Evolutionary conservation across 2,113 vertebrate genomes (phyloP).

Genomic region (Rhegmatorhina hoffmannsi): DNA sequence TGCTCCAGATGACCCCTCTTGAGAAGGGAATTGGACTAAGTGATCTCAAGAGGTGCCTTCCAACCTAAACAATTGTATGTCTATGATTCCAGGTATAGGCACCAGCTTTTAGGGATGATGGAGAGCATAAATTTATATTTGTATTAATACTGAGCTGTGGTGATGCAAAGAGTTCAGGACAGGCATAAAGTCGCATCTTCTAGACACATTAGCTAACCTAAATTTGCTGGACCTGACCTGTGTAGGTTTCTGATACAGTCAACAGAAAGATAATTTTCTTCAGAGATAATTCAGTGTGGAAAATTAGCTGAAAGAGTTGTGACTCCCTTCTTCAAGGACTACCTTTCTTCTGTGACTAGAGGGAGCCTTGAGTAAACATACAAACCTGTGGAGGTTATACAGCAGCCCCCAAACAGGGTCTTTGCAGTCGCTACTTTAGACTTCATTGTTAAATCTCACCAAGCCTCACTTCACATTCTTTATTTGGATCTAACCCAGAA

Average conservation of each 20-base stretch:
- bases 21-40: not conserved
- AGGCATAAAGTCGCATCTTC: not conserved
- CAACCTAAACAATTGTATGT: not conserved
- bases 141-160: not conserved
- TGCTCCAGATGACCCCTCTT: not conserved
- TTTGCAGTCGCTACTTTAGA: not conserved
- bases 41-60: not conserved
- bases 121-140: not conserved
- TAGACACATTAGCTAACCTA: not conserved
- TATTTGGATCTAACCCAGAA: slow-evolving; percentile 24
- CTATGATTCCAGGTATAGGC: not conserved
- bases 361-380: not conserved
- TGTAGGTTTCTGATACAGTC: not conserved
- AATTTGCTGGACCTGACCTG: not conserved
- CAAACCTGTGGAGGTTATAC: not conserved
- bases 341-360: not conserved
- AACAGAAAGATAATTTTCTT: not conserved
- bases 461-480: not conserved
- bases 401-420: not conserved
- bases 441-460: not conserved
- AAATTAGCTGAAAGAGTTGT: not conserved
- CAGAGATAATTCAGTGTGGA: not conserved
- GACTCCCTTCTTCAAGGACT: not conserved
- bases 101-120: not conserved
- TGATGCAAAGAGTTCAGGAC: not conserved